Base-by-base conservation (phyloP, 2,888 invertebrate species). In the Phyto melanocephala region DNA sequence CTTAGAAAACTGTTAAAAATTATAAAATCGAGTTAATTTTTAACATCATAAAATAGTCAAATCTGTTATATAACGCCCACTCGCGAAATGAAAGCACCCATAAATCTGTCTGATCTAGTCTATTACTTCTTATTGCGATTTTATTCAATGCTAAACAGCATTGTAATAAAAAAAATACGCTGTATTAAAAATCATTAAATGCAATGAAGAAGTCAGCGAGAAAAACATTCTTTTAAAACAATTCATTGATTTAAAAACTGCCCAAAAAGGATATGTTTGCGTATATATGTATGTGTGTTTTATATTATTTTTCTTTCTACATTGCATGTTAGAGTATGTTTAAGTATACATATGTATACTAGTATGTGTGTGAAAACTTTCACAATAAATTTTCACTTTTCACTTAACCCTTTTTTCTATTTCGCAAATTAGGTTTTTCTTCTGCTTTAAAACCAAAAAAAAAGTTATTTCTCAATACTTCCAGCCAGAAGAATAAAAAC, bases 361-460 rank as follows among this genome's bases (percentile, higher is more conserved):
- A 33, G 45, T 62, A 40, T 20, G 15, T 33, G 33, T 33, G 42
- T 11, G n/a, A 42, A 50, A 74, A 78, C 67, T 63, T 72, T 72
- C 78, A 65, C 74, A 81, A 77, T 37, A 47, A 67, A 76, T 82
- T 82, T 82, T 82, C 82, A 82, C 82, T 82, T 82, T 82, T 60
- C 82, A 76, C 82, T 75, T 76, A 80, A 76, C 80, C 79, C 80
- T 70, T 75, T 58, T 72, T 68, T 45, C 35, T 45, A 68, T 60
- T 70, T 28, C 28, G 20, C 50, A 52, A 15, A 56, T 52, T 24
- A 58, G 33, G 5, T 37, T 24, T 45, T 63, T 63, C 15, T 45
- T 65, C 45, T 56, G 65, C 56, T 65, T 52, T 35, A 65, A 37
- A 37, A n/a, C n/a, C 24, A 45, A 20, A 37, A 75, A 65, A 45